A percentile compares a stretch with the other conserved stretches of the same genome.
Conservation (phyloP, 37 sponge, comb jelly and placozoan genomes). For the Dysidea cf. avara region DNA sequence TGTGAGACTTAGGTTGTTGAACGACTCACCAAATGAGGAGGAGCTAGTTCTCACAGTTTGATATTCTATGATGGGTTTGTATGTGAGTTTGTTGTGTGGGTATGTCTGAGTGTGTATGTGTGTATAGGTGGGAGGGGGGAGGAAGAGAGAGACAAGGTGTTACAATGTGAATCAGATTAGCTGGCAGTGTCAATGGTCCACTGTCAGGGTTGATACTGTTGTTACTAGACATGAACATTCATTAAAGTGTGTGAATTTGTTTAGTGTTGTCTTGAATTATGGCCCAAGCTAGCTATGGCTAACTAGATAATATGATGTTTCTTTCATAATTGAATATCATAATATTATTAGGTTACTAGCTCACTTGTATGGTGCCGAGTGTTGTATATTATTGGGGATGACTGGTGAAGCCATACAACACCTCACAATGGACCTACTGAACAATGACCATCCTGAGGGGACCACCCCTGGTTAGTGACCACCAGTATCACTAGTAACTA, state of each 20-base stretch:
- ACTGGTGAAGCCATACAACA: constrained; percentile 64
- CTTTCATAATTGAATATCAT: neutral
- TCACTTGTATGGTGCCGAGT: constrained; percentile 75
- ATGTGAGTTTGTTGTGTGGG: too few species aligned
- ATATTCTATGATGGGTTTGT: too few species aligned
- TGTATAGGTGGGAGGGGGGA: too few species aligned
- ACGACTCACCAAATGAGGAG: too few species aligned
- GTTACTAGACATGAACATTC: too few species aligned
- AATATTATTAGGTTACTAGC: constrained; percentile 24
- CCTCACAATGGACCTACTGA: constrained; percentile 54
- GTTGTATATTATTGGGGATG: constrained; percentile 51
- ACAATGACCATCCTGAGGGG: constrained; percentile 18
- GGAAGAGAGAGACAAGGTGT: too few species aligned
- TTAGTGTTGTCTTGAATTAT: neutral
- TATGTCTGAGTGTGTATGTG: too few species aligned
- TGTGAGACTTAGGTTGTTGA: too few species aligned
- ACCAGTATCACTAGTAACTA: neutral
- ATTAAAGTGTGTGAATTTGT: neutral
- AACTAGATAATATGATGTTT: neutral
- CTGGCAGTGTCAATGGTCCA: too few species aligned
- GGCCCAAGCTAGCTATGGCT: neutral
- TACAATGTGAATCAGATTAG: too few species aligned
- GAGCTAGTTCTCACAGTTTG: too few species aligned
- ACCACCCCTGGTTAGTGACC: neutral
- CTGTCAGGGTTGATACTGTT: too few species aligned